Evolutionary conservation across 2,113 vertebrate genomes (phyloP).

Genomic region (Eulacestoma nigropectus): DNA sequence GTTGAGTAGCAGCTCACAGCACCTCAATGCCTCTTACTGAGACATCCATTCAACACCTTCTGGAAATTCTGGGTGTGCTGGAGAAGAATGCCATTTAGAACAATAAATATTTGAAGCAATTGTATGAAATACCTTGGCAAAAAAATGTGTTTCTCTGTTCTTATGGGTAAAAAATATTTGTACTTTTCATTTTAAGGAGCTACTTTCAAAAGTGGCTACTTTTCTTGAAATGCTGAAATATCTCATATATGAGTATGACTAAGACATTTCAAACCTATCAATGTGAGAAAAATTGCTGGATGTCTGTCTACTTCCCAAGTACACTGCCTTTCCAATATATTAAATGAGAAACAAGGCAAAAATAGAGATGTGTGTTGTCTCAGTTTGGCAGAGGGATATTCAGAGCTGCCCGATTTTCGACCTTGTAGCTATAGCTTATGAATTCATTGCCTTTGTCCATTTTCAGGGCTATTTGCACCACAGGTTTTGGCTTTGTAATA

Average conservation of each 20-base stretch:
- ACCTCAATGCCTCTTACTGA: neutral
- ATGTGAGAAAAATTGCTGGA: neutral
- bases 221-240: neutral
- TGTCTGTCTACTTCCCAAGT: neutral
- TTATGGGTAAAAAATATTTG: neutral
- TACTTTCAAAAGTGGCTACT: neutral
- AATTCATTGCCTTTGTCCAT: neutral
- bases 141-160: neutral
- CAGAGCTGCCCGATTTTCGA: neutral
- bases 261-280: neutral
- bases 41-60: neutral
- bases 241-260: neutral
- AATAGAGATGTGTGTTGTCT: neutral
- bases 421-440: neutral
- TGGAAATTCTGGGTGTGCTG: neutral
- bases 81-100: neutral
- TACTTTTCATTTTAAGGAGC: neutral
- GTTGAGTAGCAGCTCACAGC: neutral
- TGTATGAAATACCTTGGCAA: neutral
- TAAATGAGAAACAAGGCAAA: neutral
- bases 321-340: neutral
- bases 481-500: neutral
- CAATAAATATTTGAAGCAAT: neutral
- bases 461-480: neutral
- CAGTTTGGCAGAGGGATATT: neutral